Evolutionary conservation across 1,140 invertebrate genomes (phyloP).

Genomic region (Camponotus pennsylvanicus): DNA sequence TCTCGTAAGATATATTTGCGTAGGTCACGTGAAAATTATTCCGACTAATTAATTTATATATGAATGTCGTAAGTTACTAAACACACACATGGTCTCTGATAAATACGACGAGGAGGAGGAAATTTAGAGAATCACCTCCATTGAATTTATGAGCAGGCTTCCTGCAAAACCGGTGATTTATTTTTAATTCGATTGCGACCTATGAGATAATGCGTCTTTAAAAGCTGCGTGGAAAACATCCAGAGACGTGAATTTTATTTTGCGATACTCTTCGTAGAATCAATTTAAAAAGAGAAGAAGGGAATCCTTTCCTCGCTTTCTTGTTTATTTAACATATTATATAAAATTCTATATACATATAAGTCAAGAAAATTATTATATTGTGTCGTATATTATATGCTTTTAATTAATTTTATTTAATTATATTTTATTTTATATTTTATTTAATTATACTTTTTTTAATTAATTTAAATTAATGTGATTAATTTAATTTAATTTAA

Average conservation of each 20-base stretch:
- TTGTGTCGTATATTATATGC: too few relatives aligned
- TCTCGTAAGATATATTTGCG: conserved; percentile 3
- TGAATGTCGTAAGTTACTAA: conserved; percentile 30
- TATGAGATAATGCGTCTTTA: conserved; percentile 28
- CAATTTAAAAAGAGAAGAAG: background rate
- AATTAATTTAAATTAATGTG: too few relatives aligned
- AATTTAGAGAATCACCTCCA: conserved; percentile 1
- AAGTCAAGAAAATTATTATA: too few relatives aligned
- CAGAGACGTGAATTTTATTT: background rate
- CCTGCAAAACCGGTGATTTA: conserved; percentile 2
- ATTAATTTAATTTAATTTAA: too few relatives aligned
- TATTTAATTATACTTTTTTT: too few relatives aligned
- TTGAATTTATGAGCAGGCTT: conserved; percentile 15
- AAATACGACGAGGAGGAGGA: conserved; percentile 14
- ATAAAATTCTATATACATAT: too few relatives aligned
- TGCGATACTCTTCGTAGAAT: background rate
- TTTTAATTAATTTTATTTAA: too few relatives aligned
- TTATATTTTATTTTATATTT: too few relatives aligned
- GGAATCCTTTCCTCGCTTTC: background rate
- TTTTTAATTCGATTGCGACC: conserved; percentile 2
- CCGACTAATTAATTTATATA: conserved; percentile 34
- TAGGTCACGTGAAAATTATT: conserved; percentile 39
- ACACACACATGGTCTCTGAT: background rate
- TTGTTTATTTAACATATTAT: background rate
- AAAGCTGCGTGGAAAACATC: background rate